Evolutionary conservation across 2,113 vertebrate species (phyloP), one percentile per base, ranked within the genome.

Genomic region (Strix aluco): DNA sequence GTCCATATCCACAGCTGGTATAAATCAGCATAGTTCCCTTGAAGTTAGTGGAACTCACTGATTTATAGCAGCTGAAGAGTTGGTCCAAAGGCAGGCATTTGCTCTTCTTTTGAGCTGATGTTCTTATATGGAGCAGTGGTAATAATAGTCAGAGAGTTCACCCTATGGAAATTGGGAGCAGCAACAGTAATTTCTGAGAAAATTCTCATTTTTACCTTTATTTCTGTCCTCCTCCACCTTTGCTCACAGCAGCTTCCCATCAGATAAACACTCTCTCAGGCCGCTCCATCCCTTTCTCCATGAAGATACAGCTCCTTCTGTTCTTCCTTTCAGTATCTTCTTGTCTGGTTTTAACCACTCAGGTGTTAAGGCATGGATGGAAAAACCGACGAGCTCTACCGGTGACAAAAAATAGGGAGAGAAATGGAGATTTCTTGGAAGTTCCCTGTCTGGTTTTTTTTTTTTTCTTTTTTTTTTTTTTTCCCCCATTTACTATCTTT

Each of bases 1-100:
- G 84, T 92, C 86, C 36, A 3, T 61, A 46, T 22, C 72, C 95
- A 51, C 89, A 73, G 87, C 94, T 74, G 92, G 65, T 42, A 95
- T 36, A 54, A 61, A 93, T 87, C 96, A 63, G 10, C 47, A 6
- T 42, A 90, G 77, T 67, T 30, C 52, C 87, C 84, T 90, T 55
- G 78, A 90, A 91, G 42, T 84, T 44, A 57, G 59, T 81, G 65
- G 51, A 87, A 66, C 54, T 30, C 52, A 6, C 57, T 80, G 95
- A 94, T 94, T 81, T 29, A 79, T 88, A 96, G 81, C 95, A 79
- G 84, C 65, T 62, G 61, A 66, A 59, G 29, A 29, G 6, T 3
- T 63, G 69, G n/a, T 67, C 47, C n/a, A 59, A 92, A 87, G 29
- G 61, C 26, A 29, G 30, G 32, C 30, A 0, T 11, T 40, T 29